Evolutionary conservation across 2,888 invertebrate species (phyloP).

Genomic region (Omphaloscelis lunosa): DNA sequence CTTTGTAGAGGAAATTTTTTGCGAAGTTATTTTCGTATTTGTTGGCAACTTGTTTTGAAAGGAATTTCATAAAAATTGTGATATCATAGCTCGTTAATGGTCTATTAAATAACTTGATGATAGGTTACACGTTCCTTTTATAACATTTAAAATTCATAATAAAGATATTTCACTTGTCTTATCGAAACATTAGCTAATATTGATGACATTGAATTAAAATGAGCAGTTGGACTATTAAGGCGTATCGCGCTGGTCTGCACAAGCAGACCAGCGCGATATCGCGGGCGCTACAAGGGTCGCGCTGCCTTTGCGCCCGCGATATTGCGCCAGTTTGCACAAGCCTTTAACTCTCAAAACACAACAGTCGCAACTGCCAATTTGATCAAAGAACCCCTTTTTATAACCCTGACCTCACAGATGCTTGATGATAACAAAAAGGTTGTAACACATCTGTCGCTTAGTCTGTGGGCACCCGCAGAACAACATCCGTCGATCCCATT

Average conservation of each 20-base stretch:
- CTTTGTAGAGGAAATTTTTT: slow-evolving; percentile 44
- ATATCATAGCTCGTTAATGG: slow-evolving; percentile 24
- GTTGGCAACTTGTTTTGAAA: slow-evolving; percentile 44
- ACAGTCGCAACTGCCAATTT: slow-evolving; percentile 31
- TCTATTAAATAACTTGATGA: slow-evolving; percentile 31
- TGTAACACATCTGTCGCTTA: slow-evolving; percentile 63
- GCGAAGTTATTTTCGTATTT: slow-evolving; percentile 27
- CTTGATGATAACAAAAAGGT: slow-evolving; percentile 41
- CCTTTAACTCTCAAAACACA: not conserved
- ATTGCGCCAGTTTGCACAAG: too few species aligned
- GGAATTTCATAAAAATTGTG: slow-evolving; percentile 15
- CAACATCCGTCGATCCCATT: slow-evolving; percentile 84
- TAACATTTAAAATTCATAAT: slow-evolving; percentile 10
- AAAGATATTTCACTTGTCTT: not conserved
- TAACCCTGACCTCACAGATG: slow-evolving; percentile 49
- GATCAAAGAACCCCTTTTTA: slow-evolving; percentile 43
- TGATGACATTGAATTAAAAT: slow-evolving; percentile 6
- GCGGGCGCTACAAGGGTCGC: too few species aligned
- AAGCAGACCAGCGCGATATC: too few species aligned
- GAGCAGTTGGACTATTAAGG: slow-evolving; percentile 11
- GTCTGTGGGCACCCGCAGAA: slow-evolving; percentile 78
- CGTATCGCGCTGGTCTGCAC: too few species aligned
- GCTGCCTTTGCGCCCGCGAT: too few species aligned
- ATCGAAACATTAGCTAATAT: not conserved
- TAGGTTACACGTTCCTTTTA: not conserved